phyloP scores from a whole-genome alignment of 1,140 invertebrate species.

The Drosophila parvula region DNA sequence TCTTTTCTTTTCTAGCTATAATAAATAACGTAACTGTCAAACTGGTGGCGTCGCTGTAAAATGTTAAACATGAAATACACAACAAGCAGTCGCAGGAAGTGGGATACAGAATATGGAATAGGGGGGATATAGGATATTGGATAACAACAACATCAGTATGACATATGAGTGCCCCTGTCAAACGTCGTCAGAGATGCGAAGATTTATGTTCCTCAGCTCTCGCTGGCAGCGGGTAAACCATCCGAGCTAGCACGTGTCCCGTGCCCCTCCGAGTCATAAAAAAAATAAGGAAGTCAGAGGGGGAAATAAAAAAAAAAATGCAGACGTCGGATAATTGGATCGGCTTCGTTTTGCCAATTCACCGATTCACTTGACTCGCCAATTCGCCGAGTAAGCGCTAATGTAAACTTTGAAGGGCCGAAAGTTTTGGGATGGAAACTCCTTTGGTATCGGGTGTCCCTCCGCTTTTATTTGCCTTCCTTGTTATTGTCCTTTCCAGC shows the following conservation, averaged over 20 bases:
- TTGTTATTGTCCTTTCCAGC: slow-evolving; percentile 27
- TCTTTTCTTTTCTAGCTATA: slow-evolving; percentile 30
- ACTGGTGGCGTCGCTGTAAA: slow-evolving; percentile 51
- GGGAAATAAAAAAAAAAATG: neutral
- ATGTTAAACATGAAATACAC: slow-evolving; percentile 56
- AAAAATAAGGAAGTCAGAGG: neutral
- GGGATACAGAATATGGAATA: slow-evolving; percentile 5
- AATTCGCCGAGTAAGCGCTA: slow-evolving; percentile 39
- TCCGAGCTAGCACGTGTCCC: slow-evolving; percentile 25
- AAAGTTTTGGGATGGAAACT: slow-evolving; percentile 19
- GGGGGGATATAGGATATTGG: neutral
- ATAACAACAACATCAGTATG: slow-evolving; percentile 37
- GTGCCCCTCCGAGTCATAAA: slow-evolving; percentile 21
- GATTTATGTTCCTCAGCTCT: slow-evolving; percentile 45
- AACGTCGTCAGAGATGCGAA: slow-evolving; percentile 48
- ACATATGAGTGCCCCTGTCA: slow-evolving; percentile 63
- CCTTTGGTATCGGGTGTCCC: neutral
- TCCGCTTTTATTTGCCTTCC: neutral
- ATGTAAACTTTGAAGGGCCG: slow-evolving; percentile 25
- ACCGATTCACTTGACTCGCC: slow-evolving; percentile 5
- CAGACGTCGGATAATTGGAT: slow-evolving; percentile 32
- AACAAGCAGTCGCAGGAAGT: slow-evolving; percentile 23
- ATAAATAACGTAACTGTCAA: slow-evolving; percentile 63
- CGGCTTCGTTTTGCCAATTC: slow-evolving; percentile 29
- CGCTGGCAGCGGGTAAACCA: slow-evolving; percentile 3